Conservation (phyloP, 2,797 vertebrate genomes). For the Lepilemur septentrionalis region DNA sequence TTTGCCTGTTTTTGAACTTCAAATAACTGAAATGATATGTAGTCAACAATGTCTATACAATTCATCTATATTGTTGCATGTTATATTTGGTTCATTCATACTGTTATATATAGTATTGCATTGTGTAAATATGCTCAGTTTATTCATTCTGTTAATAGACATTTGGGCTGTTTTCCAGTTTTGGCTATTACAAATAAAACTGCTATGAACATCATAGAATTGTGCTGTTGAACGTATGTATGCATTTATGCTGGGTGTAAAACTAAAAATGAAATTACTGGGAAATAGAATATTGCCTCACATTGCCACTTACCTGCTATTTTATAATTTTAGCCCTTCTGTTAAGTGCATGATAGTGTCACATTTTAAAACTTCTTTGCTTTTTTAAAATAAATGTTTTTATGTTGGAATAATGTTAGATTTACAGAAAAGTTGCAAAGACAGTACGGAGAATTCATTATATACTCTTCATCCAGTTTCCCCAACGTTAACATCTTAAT, state of each 20-base stretch:
- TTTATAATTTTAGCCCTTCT: background rate
- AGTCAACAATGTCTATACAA: background rate
- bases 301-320: background rate
- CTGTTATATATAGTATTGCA: conserved; percentile 4
- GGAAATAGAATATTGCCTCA: background rate
- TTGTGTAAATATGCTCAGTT: conserved; percentile 32
- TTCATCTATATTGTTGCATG: conserved; percentile 50
- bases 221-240: background rate
- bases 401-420: background rate
- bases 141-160: conserved; percentile 26
- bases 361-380: background rate
- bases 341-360: background rate
- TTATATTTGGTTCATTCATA: conserved; percentile 26
- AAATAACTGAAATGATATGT: conserved; percentile 35
- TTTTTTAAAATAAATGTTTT: background rate
- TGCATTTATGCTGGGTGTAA: conserved; percentile 7
- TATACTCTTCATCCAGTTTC: background rate
- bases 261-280: conserved; percentile 9
- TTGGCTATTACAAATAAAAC: conserved; percentile 68
- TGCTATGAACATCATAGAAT: conserved; percentile 46
- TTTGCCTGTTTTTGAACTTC: conserved; percentile 34
- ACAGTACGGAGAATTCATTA: background rate
- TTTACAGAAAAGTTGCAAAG: conserved; percentile 11
- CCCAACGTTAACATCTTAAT: background rate
- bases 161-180: conserved; percentile 52